Evolutionary conservation across 2,888 invertebrate genomes (phyloP), one percentile per base, ranked within the genome.

Genomic region (Cremastinae sp.): DNA sequence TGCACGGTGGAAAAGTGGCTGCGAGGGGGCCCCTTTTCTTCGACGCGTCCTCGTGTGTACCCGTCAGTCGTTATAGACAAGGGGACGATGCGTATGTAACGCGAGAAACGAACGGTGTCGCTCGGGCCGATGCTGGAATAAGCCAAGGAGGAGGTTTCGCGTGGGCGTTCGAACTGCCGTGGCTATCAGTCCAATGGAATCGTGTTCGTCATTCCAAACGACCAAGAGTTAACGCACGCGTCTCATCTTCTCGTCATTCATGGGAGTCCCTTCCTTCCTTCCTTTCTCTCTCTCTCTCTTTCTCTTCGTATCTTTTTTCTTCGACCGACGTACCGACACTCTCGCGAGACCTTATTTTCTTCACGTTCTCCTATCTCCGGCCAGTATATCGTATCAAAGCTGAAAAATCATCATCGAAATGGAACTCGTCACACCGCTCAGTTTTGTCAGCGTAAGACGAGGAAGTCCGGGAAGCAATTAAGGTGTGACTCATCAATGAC

Each of bases 181-280:
- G 74, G 71, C 78, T 78, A 75, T 74, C 76, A 66, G 74, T 58
- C 68, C 73, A 61, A 73, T 70, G 61, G 66, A 82, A 80, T 81
- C 79, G 75, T 82, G 80, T 81, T 79, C 78, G 78, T 81, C 81
- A 81, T 81, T 73, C 68, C 72, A 76, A 71, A 80, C 81, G 81
- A 81, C 80, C 65, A 78, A 82, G 82, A 79, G 77, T 79, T 75
- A 79, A 80, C 74, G 73, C 62, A 80, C 74, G 73, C 62, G 47
- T 47, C 61, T 53, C 70, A 59, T 74, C 71, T 68, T 36, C 66
- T 66, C 70, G 66, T 69, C 68, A 62, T 56, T 53, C 61, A 16
- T 14, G 54, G 51, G 58, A 34, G 51, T 66, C 51, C 51, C 51
- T 53, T 65, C 51, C 51, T 38, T 14, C 59, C 38, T 68, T 49